Base-by-base conservation (phyloP, 2,113 vertebrate genomes). In the Rhynchomys soricoides region DNA sequence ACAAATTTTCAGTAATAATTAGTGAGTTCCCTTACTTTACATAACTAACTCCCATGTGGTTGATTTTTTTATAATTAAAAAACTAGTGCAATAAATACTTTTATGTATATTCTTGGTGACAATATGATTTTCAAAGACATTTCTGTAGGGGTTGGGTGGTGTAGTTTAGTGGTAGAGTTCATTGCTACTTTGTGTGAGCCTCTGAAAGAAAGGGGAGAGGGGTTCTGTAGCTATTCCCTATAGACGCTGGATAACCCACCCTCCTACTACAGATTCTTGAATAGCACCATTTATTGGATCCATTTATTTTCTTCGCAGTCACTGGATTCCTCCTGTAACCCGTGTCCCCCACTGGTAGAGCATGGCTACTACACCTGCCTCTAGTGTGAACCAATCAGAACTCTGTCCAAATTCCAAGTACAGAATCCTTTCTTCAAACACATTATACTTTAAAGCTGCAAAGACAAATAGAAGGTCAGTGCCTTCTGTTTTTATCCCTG, bases 391-490 rank as follows among this genome's bases (percentile, higher is more conserved):
- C 50, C 52, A 79, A 75, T 45, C 52, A 89, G 31, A 94, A 91
- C 45, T 50, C 68, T 77, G 43, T 87, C 91, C 34, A 50, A 3
- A 79, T 48, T 75, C 57, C 34, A 87, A 78, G 34, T 86, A 22
- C 12, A 88, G 71, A 90, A 83, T 1, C 3, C 43, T 89, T 95
- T 93, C 68, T 62, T 48, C 0, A 1, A 81, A 89, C 8, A 75
- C 71, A 86, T 68, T 88, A 16, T n/a, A 86, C 57, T 66, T 78
- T 55, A 92, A 89, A 86, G 43, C 79, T 71, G 5, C 37, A 86
- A 86, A 96, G 82, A 91, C 50, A 79, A 94, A 93, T 57, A 86
- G 48, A 90, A 90, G 45, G 43, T 91, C 59, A 87, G 4, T 15
- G 31, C 4, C 74, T 93, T 86, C 31, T 86, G 81, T 73, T 94